Evolutionary conservation across 1,140 invertebrate genomes (phyloP).

Genomic region (Caenorhabditis brenneri): DNA sequence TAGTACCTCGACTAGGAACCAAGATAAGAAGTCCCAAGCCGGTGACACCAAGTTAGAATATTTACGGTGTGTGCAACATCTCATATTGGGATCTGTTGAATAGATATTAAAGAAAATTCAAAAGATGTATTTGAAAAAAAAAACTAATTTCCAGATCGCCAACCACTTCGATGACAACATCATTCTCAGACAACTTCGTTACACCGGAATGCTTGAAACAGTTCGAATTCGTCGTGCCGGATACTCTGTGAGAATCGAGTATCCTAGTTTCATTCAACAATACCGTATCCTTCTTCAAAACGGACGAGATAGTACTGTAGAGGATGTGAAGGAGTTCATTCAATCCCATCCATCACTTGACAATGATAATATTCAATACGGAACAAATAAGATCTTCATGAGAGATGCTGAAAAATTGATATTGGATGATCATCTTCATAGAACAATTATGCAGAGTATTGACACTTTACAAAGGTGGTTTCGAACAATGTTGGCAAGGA

Average conservation of each 20-base stretch:
- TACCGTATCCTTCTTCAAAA: slow-evolving; percentile 88
- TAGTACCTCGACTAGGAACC: too few relatives aligned
- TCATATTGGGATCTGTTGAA: too few relatives aligned
- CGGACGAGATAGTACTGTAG: slow-evolving; percentile 76
- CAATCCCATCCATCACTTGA: slow-evolving; percentile 76
- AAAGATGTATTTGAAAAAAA: too few relatives aligned
- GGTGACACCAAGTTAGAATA: too few relatives aligned
- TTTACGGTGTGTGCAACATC: too few relatives aligned
- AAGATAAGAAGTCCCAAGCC: too few relatives aligned
- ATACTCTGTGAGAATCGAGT: slow-evolving; percentile 89
- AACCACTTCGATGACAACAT: slow-evolving; percentile 91
- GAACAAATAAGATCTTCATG: slow-evolving; percentile 87
- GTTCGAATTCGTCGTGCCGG: slow-evolving; percentile 91
- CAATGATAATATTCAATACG: slow-evolving; percentile 91
- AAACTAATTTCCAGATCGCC: slow-evolving; percentile 77
- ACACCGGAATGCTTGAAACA: slow-evolving; percentile 95
- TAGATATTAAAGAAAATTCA: too few relatives aligned
- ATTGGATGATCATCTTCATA: slow-evolving; percentile 86
- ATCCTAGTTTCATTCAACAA: slow-evolving; percentile 86
- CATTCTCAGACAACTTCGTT: slow-evolving; percentile 84
- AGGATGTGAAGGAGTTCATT: slow-evolving; percentile 64
- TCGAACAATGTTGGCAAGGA: slow-evolving; percentile 80
- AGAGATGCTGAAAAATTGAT: slow-evolving; percentile 91
- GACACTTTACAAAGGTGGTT: slow-evolving; percentile 89
- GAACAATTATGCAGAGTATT: slow-evolving; percentile 89